Evolutionary conservation across 2,113 vertebrate genomes (phyloP).

Genomic region (Eurystomus gularis): DNA sequence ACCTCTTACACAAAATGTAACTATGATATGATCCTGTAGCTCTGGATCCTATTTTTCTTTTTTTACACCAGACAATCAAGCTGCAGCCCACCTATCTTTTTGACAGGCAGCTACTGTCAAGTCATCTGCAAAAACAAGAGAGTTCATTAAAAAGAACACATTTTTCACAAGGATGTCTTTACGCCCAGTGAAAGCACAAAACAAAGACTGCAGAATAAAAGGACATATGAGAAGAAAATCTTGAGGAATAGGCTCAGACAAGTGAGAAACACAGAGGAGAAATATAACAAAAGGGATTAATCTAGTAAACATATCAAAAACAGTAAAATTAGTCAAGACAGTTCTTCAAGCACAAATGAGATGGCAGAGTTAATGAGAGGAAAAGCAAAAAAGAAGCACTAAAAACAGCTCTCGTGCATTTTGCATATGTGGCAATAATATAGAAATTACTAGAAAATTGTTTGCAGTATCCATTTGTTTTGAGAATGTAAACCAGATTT

Average conservation of each 20-base stretch:
- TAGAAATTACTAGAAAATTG: neutral
- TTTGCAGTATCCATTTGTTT: neutral
- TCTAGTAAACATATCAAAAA: neutral
- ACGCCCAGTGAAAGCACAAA: neutral
- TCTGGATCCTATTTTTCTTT: neutral
- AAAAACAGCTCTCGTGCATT: neutral
- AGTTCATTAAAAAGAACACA: conserved; percentile 7
- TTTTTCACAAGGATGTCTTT: neutral
- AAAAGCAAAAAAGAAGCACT: neutral
- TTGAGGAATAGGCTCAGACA: neutral
- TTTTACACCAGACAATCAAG: neutral
- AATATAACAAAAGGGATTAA: neutral
- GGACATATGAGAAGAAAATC: neutral
- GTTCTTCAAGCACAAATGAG: neutral
- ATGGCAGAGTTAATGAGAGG: neutral
- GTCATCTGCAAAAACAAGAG: neutral
- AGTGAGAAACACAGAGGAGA: neutral
- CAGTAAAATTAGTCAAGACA: neutral
- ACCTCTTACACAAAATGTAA: neutral
- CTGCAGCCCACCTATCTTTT: neutral
- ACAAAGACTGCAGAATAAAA: neutral
- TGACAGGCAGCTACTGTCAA: neutral
- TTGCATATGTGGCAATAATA: neutral
- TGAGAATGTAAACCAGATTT: neutral
- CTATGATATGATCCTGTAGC: neutral